These are phyloP conservation scores for Psephotus haematonotus DNA, from an alignment of 2,113 vertebrate species.

Conservation along the genomic window DNA sequence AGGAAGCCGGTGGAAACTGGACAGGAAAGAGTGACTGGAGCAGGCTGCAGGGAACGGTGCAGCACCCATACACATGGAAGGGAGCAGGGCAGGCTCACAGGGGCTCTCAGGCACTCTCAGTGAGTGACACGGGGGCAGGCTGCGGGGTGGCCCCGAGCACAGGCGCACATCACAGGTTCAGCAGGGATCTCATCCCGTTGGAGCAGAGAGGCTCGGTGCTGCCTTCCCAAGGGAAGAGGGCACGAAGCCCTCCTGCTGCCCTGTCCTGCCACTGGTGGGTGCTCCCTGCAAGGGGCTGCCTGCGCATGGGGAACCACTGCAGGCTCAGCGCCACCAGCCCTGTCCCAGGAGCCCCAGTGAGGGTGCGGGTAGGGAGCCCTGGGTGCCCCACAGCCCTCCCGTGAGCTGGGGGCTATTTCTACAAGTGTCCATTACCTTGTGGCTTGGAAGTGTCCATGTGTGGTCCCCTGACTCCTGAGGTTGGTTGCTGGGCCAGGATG, in stretches of 20 bases:
- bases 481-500: not conserved
- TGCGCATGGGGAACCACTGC: accelerated
- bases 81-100: not conserved
- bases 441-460: not conserved
- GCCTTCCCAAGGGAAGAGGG: not conserved
- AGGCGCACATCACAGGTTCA: accelerated
- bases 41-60: not conserved
- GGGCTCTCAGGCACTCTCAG: not conserved
- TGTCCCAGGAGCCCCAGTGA: not conserved
- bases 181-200: not conserved
- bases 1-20: not conserved
- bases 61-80: accelerated
- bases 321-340: not conserved
- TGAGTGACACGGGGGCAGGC: not conserved
- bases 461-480: not conserved
- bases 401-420: not conserved
- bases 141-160: not conserved
- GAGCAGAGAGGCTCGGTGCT: not conserved
- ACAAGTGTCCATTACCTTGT: not conserved
- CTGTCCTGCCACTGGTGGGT: not conserved
- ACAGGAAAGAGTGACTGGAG: not conserved
- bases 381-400: not conserved
- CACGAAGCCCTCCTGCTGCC: not conserved
- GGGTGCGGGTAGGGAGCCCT: not conserved
- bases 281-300: not conserved